Conservation (phyloP, 2,113 vertebrate species). For the Cryptoleucopteryx plumbea region DNA sequence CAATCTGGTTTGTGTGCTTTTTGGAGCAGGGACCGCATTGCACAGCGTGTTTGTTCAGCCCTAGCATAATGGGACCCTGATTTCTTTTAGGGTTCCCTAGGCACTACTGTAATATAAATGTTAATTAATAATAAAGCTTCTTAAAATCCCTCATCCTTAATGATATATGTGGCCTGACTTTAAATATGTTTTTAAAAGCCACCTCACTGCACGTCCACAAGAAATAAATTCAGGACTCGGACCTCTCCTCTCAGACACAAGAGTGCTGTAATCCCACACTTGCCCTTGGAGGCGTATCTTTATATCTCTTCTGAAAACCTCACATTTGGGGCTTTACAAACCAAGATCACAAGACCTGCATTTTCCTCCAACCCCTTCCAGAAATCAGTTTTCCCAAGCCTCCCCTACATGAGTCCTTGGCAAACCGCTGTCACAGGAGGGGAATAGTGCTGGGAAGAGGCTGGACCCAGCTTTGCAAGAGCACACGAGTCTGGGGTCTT, state of each 20-base stretch:
- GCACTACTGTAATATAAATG: not conserved
- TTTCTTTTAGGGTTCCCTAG: not conserved
- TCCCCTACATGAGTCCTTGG: not conserved
- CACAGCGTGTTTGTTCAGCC: not conserved
- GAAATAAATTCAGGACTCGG: not conserved
- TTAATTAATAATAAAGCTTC: slow-evolving; percentile 1
- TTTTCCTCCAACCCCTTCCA: not conserved
- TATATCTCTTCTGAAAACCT: not conserved
- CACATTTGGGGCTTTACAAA: not conserved
- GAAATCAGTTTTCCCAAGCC: not conserved
- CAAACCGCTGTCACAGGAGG: not conserved
- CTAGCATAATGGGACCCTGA: not conserved
- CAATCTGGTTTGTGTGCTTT: not conserved
- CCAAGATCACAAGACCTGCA: not conserved
- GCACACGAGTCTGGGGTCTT: too few relatives aligned
- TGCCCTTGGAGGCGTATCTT: not conserved
- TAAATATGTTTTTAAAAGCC: not conserved
- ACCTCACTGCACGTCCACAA: not conserved
- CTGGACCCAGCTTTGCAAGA: not conserved
- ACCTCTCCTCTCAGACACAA: not conserved
- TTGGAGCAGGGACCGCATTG: not conserved
- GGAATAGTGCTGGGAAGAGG: not conserved
- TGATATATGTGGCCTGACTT: not conserved
- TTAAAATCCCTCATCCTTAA: not conserved
- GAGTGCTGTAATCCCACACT: not conserved